phyloP scores from a whole-genome alignment of 2,113 vertebrate genomes.

The Nematolebias whitei region DNA sequence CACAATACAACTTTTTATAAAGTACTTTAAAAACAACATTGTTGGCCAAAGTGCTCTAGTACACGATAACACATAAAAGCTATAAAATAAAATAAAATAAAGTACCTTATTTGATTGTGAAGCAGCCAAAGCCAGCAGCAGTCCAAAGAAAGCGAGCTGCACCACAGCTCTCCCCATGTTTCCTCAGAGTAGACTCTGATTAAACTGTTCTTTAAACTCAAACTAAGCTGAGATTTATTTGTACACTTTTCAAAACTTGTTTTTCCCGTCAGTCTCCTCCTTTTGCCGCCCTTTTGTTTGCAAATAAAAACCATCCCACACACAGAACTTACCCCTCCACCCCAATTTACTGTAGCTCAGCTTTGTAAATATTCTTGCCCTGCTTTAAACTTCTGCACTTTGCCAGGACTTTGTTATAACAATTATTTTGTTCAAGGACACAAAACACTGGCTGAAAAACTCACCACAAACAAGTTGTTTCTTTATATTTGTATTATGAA shows the following conservation, averaged over 20 bases:
- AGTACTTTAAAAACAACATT: too few relatives aligned
- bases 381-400: background rate
- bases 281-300: background rate
- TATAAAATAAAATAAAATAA: too few relatives aligned
- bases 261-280: background rate
- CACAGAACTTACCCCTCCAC: background rate
- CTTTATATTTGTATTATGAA: too few relatives aligned
- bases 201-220: slow-evolving; percentile 41
- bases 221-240: slow-evolving; percentile 7
- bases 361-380: background rate
- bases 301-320: background rate
- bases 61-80: too few relatives aligned
- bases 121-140: slow-evolving; percentile 54
- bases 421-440: too few relatives aligned
- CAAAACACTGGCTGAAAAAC: too few relatives aligned
- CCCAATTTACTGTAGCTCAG: background rate
- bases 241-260: too few relatives aligned
- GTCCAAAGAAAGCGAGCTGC: slow-evolving; percentile 39
- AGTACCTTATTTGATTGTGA: slow-evolving; percentile 61
- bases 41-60: too few relatives aligned
- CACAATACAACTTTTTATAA: too few relatives aligned
- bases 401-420: background rate
- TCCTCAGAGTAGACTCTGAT: slow-evolving; percentile 9
- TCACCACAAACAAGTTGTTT: too few relatives aligned
- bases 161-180: slow-evolving; percentile 53